Base-by-base conservation (phyloP, 2,888 invertebrate genomes). In the Xanthostigma xanthostigma region DNA sequence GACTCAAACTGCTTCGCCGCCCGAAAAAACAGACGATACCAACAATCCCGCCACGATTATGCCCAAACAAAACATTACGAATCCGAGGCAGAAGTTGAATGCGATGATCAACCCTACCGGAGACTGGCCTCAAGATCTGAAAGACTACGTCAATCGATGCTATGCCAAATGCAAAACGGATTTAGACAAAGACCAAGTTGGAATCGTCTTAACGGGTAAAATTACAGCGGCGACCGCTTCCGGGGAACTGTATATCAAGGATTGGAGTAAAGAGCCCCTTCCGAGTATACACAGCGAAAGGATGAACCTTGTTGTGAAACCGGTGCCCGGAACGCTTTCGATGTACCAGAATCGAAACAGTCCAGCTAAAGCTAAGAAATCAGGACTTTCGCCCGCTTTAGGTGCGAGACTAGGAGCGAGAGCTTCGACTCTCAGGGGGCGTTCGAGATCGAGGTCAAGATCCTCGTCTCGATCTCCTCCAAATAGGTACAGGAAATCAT, bases 261-360 rank as follows among this genome's bases (percentile, higher is more conserved):
- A 97, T 70, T 98, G 98, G 98, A 84, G 85, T 58, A 81, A 78
- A 53, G 96, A 97, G 65, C 89, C 94, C 35, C 75, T 96, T 56
- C 96, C 96, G 40, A 87, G 83, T 66, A 84, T 87, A 48, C 78
- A 85, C 61, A 86, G 86, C 64, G 86, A 87, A 64, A 74, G 84
- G 37, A 78, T 81, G 67, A 76, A 72, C 54, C 70, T 80, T 60
- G 73, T 78, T 49, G 78, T 78, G 33, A 79, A 79, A 59, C 73
- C 76, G 46, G 75, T 76, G 34, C 67, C 72, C 54, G 73, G 78
- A 54, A 65, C 74, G 56, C 62, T 79, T 57, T 65, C 75, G 53
- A 69, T 77, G 59, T 76, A 74, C 62, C 79, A 79, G 62, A 79
- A 76, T 56, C 57, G 62, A 56, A 59, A 69, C 53, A 62, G 57